These are phyloP conservation scores for Phainopepla nitens DNA, from an alignment of 2,113 vertebrate genomes.

Conservation along the genomic window DNA sequence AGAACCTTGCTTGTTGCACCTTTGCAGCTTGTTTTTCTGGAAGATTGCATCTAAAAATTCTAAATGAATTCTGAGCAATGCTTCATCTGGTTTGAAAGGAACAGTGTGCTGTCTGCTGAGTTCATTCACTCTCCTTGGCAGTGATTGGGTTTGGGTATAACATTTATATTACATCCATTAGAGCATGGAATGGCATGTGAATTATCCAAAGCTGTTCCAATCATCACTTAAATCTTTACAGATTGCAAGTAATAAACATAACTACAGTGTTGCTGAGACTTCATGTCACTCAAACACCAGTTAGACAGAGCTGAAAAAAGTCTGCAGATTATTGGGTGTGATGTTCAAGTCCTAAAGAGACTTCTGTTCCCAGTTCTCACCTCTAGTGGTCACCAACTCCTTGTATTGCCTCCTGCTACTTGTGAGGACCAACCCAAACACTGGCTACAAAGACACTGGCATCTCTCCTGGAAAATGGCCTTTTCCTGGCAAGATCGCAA, in stretches of 20 bases:
- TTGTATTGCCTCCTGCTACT: fast-evolving
- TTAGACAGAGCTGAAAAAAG: background rate
- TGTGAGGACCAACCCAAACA: background rate
- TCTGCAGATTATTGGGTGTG: background rate
- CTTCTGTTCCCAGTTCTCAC: background rate
- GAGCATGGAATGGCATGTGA: constrained; percentile 21
- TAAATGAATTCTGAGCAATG: background rate
- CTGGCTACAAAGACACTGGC: background rate
- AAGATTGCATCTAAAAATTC: background rate
- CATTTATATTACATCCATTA: constrained; percentile 41
- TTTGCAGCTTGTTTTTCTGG: background rate
- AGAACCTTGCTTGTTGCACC: background rate
- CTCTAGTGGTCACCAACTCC: background rate
- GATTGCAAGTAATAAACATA: constrained; percentile 42
- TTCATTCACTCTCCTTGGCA: constrained; percentile 9
- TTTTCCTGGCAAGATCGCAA: background rate
- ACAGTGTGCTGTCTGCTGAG: background rate
- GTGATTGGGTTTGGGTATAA: background rate
- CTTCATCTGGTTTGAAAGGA: constrained; percentile 1
- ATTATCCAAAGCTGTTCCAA: constrained; percentile 33
- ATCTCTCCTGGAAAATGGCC: background rate
- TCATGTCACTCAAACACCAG: background rate
- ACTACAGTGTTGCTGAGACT: background rate
- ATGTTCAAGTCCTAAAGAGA: background rate
- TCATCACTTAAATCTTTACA: constrained; percentile 45